These are phyloP conservation scores for Machaerirhynchus nigripectus DNA, from an alignment of 2,113 vertebrate species.

Conservation along the genomic window DNA sequence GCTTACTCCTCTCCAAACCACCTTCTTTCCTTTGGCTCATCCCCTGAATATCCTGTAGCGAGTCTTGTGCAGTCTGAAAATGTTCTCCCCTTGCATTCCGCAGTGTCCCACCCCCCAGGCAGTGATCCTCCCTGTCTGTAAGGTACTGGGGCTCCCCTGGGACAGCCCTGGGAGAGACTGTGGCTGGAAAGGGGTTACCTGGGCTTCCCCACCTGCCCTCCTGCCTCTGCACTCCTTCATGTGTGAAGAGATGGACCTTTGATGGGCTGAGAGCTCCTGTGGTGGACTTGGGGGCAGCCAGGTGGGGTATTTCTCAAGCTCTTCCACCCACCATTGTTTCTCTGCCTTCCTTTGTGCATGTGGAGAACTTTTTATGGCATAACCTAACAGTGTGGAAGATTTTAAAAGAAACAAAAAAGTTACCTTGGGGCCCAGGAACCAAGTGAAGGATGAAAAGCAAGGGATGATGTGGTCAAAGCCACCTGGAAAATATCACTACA, in stretches of 20 bases:
- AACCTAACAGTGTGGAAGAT: not conserved
- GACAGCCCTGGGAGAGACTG: not conserved
- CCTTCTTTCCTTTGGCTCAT: not conserved
- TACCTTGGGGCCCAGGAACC: not conserved
- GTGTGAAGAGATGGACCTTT: not conserved
- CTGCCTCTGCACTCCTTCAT: not conserved
- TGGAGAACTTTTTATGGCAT: not conserved
- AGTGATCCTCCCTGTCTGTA: not conserved
- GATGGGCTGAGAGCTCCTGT: not conserved
- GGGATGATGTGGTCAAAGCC: not conserved
- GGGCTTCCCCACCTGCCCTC: not conserved
- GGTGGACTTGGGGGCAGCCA: not conserved
- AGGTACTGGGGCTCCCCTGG: no score
- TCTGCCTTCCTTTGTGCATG: not conserved
- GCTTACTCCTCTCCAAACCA: not conserved
- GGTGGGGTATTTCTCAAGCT: not conserved
- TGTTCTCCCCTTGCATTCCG: not conserved
- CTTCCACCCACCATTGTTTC: not conserved
- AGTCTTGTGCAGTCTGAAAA: not conserved
- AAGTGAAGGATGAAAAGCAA: not conserved
- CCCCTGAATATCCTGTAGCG: not conserved
- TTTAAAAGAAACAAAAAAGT: not conserved
- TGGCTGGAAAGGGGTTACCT: not conserved
- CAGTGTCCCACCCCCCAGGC: no score
- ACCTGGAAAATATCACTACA: not conserved